These are phyloP conservation scores for Eptatretus burgeri DNA, from an alignment of 2,113 vertebrate genomes.

Conservation along the genomic window DNA sequence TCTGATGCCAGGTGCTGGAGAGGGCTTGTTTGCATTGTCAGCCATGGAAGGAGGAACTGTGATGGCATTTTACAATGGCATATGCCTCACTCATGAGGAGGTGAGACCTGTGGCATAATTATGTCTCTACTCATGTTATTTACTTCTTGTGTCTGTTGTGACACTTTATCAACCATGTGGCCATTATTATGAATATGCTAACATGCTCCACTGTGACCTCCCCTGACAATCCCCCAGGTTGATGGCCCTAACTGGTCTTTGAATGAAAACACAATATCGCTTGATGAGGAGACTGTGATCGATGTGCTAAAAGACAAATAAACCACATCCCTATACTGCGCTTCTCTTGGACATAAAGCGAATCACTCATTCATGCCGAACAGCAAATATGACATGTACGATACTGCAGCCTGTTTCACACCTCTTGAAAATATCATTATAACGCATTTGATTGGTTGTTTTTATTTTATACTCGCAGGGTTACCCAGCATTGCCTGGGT, in stretches of 20 bases:
- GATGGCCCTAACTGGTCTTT: slow-evolving; percentile 70
- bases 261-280: slow-evolving; percentile 82
- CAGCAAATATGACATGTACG: slow-evolving; percentile 70
- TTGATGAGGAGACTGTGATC: slow-evolving; percentile 75
- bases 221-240: slow-evolving; percentile 23
- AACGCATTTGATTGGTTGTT: too few species aligned
- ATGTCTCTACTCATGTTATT: not conserved
- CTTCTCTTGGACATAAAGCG: slow-evolving; percentile 70
- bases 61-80: slow-evolving; percentile 82
- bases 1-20: slow-evolving; percentile 51
- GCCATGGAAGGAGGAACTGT: slow-evolving; percentile 30
- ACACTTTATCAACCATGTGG: not conserved
- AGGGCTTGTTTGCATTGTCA: slow-evolving; percentile 57
- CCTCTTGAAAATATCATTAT: too few species aligned
- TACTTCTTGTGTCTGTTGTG: too few species aligned
- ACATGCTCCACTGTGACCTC: not conserved
- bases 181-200: not conserved
- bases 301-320: slow-evolving; percentile 66
- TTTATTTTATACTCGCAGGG: too few species aligned
- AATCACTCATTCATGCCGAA: slow-evolving; percentile 90
- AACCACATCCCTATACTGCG: slow-evolving; percentile 40
- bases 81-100: slow-evolving; percentile 82
- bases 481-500: too few species aligned
- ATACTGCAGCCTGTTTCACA: slow-evolving; percentile 11
- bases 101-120: slow-evolving; percentile 17